These are phyloP conservation scores for Chydorus sphaericus DNA, from an alignment of 2,888 invertebrate genomes.

Conservation along the genomic window DNA sequence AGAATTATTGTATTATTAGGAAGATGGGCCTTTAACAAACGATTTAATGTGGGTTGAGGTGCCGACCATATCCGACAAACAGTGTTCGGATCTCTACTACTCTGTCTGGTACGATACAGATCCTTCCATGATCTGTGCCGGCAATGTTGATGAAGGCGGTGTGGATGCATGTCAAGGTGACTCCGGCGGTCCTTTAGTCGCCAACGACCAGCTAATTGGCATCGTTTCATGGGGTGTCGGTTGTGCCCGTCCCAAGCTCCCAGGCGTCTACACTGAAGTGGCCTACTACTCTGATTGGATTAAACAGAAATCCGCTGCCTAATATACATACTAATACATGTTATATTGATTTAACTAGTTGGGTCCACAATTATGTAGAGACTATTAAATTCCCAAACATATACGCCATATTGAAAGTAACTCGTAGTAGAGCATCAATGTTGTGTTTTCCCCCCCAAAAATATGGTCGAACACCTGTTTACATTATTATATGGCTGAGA, in stretches of 20 bases:
- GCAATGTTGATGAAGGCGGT: conserved; percentile 10
- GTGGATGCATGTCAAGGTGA: conserved; percentile 15
- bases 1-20: conserved; percentile 7
- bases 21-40: conserved; percentile 1
- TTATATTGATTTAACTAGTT: too few species aligned
- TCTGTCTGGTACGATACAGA: conserved; percentile 11
- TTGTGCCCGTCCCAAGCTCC: conserved; percentile 10
- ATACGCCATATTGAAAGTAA: too few species aligned
- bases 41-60: conserved; percentile 4
- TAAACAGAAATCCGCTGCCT: conserved; percentile 2
- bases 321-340: too few species aligned
- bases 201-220: conserved; percentile 1
- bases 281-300: conserved; percentile 13
- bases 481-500: too few species aligned
- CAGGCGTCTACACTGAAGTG: conserved; percentile 14
- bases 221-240: conserved; percentile 14
- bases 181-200: conserved; percentile 12
- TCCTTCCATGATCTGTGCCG: conserved; percentile 14
- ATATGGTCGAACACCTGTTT: too few species aligned
- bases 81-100: conserved; percentile 11
- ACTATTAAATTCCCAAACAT: too few species aligned
- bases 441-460: too few species aligned
- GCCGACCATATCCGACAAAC: conserved; percentile 5
- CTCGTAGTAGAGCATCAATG: too few species aligned
- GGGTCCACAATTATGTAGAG: too few species aligned